phyloP scores from a whole-genome alignment of 2,888 invertebrate genomes.

The Kryphioiulus occultus region DNA sequence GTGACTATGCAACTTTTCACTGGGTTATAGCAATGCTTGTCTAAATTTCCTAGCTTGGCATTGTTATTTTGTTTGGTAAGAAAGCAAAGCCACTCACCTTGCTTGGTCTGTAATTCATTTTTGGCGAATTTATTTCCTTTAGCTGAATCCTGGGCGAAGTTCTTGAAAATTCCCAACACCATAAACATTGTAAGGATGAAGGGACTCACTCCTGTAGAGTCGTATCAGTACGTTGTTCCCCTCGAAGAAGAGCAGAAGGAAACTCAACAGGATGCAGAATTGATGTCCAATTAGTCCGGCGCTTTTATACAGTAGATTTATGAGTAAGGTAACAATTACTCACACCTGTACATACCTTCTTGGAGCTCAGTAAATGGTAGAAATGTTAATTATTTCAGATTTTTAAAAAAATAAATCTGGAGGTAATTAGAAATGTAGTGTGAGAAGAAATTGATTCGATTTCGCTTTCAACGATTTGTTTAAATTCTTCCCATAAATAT shows the following conservation, averaged over 20 bases:
- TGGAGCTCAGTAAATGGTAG: neutral
- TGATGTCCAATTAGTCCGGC: neutral
- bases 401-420: too few species aligned
- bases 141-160: conserved; percentile 39
- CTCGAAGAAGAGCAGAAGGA: neutral
- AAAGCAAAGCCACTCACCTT: too few species aligned
- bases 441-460: too few species aligned
- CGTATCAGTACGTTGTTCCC: neutral
- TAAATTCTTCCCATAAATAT: too few species aligned
- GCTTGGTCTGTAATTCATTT: too few species aligned
- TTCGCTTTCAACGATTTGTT: too few species aligned
- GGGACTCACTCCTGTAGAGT: neutral
- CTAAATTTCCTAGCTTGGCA: too few species aligned
- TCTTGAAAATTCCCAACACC: neutral
- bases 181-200: neutral
- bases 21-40: too few species aligned
- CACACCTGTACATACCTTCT: neutral
- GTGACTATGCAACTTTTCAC: too few species aligned
- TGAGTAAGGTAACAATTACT: neutral
- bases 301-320: neutral
- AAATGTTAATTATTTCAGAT: too few species aligned
- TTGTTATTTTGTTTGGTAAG: too few species aligned
- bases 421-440: too few species aligned
- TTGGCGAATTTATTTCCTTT: neutral
- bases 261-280: neutral